Evolutionary conservation across 2,888 invertebrate species (phyloP).

Genomic region (Cantharis rufa): DNA sequence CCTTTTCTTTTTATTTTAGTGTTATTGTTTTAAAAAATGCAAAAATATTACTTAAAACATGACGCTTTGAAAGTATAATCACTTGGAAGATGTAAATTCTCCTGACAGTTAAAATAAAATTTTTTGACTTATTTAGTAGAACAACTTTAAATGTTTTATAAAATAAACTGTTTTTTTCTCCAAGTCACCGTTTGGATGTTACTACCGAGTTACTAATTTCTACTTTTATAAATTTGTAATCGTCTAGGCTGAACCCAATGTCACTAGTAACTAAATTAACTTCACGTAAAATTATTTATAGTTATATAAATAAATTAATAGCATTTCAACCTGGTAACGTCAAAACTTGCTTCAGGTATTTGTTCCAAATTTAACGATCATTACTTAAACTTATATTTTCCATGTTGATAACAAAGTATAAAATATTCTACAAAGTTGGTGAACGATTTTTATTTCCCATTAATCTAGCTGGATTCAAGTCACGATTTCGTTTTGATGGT

Average conservation of each 20-base stretch:
- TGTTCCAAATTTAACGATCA: not conserved
- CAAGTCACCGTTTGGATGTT: not conserved
- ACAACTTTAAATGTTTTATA: not conserved
- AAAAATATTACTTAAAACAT: constrained; percentile 12
- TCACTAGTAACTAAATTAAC: not conserved
- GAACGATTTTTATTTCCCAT: constrained; percentile 34
- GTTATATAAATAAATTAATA: not conserved
- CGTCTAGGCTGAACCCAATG: not conserved
- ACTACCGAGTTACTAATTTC: not conserved
- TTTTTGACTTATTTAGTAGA: not conserved
- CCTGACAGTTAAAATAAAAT: not conserved
- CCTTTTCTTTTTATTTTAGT: constrained; percentile 20
- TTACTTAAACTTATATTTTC: not conserved
- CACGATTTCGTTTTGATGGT: constrained; percentile 38
- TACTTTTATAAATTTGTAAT: not conserved
- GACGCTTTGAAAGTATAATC: not conserved
- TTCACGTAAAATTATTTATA: not conserved
- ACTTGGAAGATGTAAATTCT: constrained; percentile 2
- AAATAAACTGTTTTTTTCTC: not conserved
- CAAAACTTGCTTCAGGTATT: not conserved
- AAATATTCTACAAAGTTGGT: constrained; percentile 24
- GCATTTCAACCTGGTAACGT: not conserved
- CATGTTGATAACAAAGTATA: constrained; percentile 10
- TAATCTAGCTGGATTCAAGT: constrained; percentile 34
- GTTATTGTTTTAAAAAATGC: constrained; percentile 24